Evolutionary conservation across 2,888 invertebrate genomes (phyloP), one percentile per base, ranked within the genome.

Genomic region (Xestia sexstrigata): DNA sequence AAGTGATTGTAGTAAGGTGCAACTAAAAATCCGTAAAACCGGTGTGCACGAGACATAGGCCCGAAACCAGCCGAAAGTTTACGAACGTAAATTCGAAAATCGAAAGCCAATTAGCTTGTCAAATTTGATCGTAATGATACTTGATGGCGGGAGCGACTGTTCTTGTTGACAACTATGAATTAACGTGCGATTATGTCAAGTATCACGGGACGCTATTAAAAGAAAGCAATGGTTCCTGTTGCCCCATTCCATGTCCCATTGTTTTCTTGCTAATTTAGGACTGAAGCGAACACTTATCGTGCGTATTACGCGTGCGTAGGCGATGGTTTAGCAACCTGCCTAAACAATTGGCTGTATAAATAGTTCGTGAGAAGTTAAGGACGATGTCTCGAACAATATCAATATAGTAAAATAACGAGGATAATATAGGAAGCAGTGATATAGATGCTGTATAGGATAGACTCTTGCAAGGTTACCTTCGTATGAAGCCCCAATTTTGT

Each of bases 1-100:
- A 90, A 91, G 91, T 92, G 94, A 93, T 92, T 91, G 92, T 90
- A 88, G 90, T 88, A 93, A 87, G 82, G 89, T 85, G 82, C 78
- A 78, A 78, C 76, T 89, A 90, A 91, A 75, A 92, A 91, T 90
- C 79, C 84, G 89, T 85, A 84, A 89, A 92, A 92, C 91, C 87
- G 84, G 90, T 92, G 72, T 83, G 68, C 74, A 79, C 68, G 79
- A 86, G 83, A 73, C 77, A 68, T 74, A 84, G 76, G 66, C 70
- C 81, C 81, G 77, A 88, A 80, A 75, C 75, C 74, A 49, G 67
- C 75, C 82, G 89, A 90, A 88, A 87, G 78, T 82, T 60, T 76
- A 69, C 86, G 77, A 82, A 82, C 71, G 78, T 75, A 81, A 83
- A 79, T 82, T 79, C 67, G 75, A 88, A 89, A 90, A 91, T 88